Conservation (phyloP, 2,797 vertebrate genomes). For the Botia almorhae region DNA sequence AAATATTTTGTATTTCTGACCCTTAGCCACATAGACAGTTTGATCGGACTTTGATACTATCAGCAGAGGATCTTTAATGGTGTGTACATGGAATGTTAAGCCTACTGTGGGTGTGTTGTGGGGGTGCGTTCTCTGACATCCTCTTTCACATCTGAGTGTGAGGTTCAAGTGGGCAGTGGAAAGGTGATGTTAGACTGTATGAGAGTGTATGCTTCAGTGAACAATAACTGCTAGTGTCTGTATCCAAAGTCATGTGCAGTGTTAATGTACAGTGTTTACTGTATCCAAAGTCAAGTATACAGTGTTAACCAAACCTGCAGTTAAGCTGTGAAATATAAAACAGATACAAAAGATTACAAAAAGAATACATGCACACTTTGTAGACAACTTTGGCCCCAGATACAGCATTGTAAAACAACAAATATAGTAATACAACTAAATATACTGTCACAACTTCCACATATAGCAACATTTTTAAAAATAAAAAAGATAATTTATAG, state of each 20-base stretch:
- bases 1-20: constrained; percentile 48
- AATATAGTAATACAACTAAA: no score
- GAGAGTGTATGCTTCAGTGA: background rate
- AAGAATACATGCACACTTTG: background rate
- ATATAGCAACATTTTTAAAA: no score
- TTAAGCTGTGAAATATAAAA: background rate
- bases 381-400: background rate
- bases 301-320: background rate
- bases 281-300: background rate
- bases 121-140: background rate
- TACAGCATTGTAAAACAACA: no score
- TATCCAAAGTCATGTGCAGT: background rate
- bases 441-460: no score
- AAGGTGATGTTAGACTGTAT: background rate
- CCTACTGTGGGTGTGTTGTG: background rate
- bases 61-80: constrained; percentile 46
- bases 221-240: background rate
- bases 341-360: background rate
- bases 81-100: background rate
- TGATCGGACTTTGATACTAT: constrained; percentile 70
- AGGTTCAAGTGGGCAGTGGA: background rate
- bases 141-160: background rate
- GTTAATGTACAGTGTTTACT: background rate
- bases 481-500: no score
- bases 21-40: constrained; percentile 66